Base-by-base conservation (phyloP, 2,888 invertebrate species). In the Lissonota sp. region DNA sequence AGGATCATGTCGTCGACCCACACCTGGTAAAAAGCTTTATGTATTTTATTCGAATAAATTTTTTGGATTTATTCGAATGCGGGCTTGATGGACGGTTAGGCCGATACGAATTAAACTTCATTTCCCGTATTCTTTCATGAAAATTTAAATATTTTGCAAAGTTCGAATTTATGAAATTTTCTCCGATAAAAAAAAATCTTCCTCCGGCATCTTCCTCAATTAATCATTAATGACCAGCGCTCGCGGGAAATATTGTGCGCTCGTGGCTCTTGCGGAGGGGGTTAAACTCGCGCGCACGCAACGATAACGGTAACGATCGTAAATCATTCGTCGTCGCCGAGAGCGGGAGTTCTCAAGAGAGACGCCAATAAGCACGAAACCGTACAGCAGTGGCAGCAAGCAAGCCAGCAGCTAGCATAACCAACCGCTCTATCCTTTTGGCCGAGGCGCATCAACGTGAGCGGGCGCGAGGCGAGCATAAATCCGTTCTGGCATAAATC, bases 401-500 rank as follows among this genome's bases (percentile, higher is more conserved):
- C 10, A 49, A 49, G 49, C n/a, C 49, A 60, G 79, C 79, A 71
- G 66, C 80, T 75, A 79, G 70, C 74, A 66, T 64, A 62, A 44
- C 44, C 6, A 58, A 75, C 75, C 70, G 75, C 80, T 80, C 75
- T 75, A 75, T 75, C 80, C 80, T 75, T 80, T 80, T 75, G 67
- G 60, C 16, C 73, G 53, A 16, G 14, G 60, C 53, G 53, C 72
- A 69, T 64, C 58, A 69, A 80, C 63, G 73, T 66, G 74, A 77
- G 64, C 76, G 39, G 46, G 66, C 51, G 71, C 73, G 55, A 71
- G 46, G 60, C 44, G 26, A 51, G 46, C 77, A 76, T 82, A 75
- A 79, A 80, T 78, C 75, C 67, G 66, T 85, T 83, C 80, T 82
- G 81, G 80, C 72, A 84, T 78, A 83, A 82, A 84, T 86, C 86